These are phyloP conservation scores for Phrynocephalus guinanensis DNA, from an alignment of 2,797 vertebrate species.

Conservation along the genomic window DNA sequence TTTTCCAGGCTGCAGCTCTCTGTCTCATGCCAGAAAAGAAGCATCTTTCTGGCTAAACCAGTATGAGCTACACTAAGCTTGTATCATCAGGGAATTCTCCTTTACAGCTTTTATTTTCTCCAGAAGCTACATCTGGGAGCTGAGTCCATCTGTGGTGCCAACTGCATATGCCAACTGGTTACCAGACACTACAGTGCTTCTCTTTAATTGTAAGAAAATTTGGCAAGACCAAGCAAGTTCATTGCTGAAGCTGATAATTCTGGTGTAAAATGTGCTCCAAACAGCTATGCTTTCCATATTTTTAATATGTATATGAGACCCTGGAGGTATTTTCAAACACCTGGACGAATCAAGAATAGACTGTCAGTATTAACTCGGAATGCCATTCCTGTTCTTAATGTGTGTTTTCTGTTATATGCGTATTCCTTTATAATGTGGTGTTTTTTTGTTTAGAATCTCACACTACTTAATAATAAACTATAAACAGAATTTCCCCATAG, in stretches of 20 bases:
- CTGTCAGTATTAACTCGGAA: conserved; percentile 41
- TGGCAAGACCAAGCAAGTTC: conserved; percentile 28
- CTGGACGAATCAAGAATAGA: conserved; percentile 31
- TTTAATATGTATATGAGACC: neutral
- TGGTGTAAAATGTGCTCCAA: conserved; percentile 12
- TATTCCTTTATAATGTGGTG: conserved; percentile 13
- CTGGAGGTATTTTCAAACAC: conserved; percentile 36
- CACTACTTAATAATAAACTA: neutral
- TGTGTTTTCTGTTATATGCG: conserved; percentile 17
- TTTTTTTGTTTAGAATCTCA: neutral
- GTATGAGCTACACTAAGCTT: neutral
- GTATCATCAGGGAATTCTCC: conserved; percentile 16
- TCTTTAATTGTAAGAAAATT: conserved; percentile 41
- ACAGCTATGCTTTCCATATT: neutral
- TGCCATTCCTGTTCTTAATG: conserved; percentile 6
- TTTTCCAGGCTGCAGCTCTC: conserved; percentile 30
- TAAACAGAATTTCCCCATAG: neutral
- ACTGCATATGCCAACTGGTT: conserved; percentile 40
- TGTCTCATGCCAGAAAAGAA: conserved; percentile 19
- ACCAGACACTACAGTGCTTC: conserved; percentile 34
- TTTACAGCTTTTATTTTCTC: conserved; percentile 33
- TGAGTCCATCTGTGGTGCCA: conserved; percentile 47
- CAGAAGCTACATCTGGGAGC: conserved; percentile 52
- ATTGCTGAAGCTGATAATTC: conserved; percentile 20
- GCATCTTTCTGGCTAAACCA: neutral